Evolutionary conservation across 2,797 vertebrate genomes (phyloP).

Genomic region (Enteromius anoplus): DNA sequence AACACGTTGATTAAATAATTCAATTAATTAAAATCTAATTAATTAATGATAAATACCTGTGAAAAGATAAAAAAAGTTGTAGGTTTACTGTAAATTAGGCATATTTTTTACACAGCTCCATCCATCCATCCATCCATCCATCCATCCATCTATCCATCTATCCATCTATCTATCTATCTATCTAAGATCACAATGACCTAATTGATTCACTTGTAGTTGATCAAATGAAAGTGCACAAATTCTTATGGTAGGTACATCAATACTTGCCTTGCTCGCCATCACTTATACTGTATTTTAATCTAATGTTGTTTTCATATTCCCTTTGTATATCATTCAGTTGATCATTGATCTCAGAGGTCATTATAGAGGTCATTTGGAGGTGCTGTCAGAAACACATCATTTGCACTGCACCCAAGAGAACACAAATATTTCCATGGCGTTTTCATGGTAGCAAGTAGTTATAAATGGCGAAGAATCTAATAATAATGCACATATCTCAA

Average conservation of each 20-base stretch:
- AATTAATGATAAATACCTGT: neutral
- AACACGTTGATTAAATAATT: neutral
- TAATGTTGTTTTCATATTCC: neutral
- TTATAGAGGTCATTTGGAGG: neutral
- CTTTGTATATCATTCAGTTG: neutral
- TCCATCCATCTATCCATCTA: too few species aligned
- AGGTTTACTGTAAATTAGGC: neutral
- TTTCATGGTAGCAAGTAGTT: neutral
- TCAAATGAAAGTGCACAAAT: neutral
- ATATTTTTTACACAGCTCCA: neutral
- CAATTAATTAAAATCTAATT: neutral
- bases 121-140: too few species aligned
- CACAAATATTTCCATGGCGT: neutral
- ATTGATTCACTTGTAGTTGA: conserved; percentile 4
- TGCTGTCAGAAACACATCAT: neutral
- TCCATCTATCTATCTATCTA: too few species aligned
- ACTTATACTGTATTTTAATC: conserved; percentile 5
- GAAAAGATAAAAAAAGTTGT: neutral
- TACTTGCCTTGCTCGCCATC: neutral
- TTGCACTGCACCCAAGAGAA: neutral
- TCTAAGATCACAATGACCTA: too few species aligned
- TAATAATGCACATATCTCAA: neutral
- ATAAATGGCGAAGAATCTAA: neutral
- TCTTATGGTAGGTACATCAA: neutral
- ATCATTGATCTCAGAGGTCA: conserved; percentile 11